Evolutionary conservation across 2,797 vertebrate species (phyloP).

Genomic region (Sarcophilus harrisii): DNA sequence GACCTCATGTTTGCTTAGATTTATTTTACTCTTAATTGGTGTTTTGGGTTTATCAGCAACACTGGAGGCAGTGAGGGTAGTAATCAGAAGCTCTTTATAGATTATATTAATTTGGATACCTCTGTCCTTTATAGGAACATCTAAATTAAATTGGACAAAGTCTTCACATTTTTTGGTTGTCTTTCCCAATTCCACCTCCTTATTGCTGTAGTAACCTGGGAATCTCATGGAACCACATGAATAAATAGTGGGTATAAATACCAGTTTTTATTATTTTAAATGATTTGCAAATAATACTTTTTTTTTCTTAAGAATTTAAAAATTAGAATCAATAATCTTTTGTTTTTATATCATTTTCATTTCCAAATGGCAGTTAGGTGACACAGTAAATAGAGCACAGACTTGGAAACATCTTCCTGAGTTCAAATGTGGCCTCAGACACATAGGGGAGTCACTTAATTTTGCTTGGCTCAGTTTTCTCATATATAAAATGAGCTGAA

Average conservation of each 20-base stretch:
- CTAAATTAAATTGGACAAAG: not conserved
- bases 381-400: slow-evolving; percentile 6
- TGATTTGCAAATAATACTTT: not conserved
- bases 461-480: not conserved
- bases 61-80: not conserved
- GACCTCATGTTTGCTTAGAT: slow-evolving; percentile 1
- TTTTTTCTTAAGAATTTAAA: not conserved
- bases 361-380: not conserved
- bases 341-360: not conserved
- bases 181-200: slow-evolving; percentile 9
- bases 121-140: not conserved
- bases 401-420: slow-evolving; percentile 23
- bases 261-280: not conserved
- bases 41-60: not conserved
- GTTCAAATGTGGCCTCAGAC: slow-evolving; percentile 5
- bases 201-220: not conserved
- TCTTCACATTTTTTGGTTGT: not conserved
- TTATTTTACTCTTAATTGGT: not conserved
- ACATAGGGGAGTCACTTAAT: not conserved
- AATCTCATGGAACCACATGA: slow-evolving; percentile 33
- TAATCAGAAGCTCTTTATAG: not conserved
- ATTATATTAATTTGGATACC: not conserved
- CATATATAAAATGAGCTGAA: not conserved
- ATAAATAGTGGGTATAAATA: slow-evolving; percentile 31
- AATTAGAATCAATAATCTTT: not conserved